Evolutionary conservation across 2,888 invertebrate genomes (phyloP).

Genomic region (Drosophila rubida): DNA sequence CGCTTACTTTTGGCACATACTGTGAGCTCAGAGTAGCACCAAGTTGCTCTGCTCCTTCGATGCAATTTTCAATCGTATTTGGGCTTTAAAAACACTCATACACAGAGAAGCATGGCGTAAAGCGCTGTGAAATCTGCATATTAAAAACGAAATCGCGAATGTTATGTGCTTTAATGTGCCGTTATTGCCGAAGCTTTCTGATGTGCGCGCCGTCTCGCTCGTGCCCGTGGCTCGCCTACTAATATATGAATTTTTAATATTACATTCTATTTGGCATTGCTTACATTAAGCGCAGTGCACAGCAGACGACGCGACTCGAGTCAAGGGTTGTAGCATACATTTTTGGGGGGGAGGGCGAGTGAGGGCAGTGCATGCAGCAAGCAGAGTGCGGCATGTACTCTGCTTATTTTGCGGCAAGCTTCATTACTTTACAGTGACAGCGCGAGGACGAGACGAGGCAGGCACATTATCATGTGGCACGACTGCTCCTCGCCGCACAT

Average conservation of each 20-base stretch:
- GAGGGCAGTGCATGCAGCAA: constrained; percentile 45
- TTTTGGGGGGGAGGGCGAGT: too few relatives aligned
- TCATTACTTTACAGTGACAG: constrained; percentile 56
- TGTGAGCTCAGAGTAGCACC: too few relatives aligned
- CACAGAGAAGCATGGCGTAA: not conserved
- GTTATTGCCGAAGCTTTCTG: constrained; percentile 79
- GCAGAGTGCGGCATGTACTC: constrained; percentile 23
- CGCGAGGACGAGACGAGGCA: constrained; percentile 3
- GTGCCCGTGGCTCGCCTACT: constrained; percentile 32
- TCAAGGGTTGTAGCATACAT: constrained; percentile 43
- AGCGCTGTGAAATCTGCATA: constrained; percentile 54
- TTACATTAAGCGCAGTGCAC: constrained; percentile 58
- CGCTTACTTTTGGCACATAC: too few relatives aligned
- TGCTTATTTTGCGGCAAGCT: constrained; percentile 47
- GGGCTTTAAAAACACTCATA: too few relatives aligned
- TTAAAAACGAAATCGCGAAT: constrained; percentile 75
- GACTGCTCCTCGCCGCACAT: constrained; percentile 70
- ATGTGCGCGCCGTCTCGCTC: constrained; percentile 39
- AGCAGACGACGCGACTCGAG: constrained; percentile 30
- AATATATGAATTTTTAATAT: constrained; percentile 68
- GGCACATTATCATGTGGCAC: constrained; percentile 30
- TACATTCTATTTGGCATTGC: constrained; percentile 72
- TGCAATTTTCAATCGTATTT: too few relatives aligned
- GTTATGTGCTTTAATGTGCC: constrained; percentile 81
- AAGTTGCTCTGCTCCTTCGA: too few relatives aligned